Percentiles rank a stretch among this genome's conserved stretches.
Evolutionary conservation across 1,140 invertebrate species (phyloP).

Genomic region (Patella vulgata): DNA sequence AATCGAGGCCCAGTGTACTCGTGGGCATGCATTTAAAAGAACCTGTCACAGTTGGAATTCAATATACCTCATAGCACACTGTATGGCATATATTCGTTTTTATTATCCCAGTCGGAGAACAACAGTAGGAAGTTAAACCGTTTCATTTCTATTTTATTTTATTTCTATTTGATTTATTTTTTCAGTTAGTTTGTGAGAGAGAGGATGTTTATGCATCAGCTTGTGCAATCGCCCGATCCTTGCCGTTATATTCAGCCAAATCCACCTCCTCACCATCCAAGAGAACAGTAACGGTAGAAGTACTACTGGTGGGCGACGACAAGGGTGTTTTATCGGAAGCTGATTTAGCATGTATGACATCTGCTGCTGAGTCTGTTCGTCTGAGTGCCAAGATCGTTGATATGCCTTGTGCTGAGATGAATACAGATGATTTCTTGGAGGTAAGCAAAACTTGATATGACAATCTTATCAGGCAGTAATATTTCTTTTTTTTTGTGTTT

Average conservation of each 20-base stretch:
- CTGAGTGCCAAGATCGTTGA: constrained; percentile 85
- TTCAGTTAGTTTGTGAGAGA: constrained; percentile 82
- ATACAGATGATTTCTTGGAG: constrained; percentile 81
- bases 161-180: constrained; percentile 37
- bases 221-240: constrained; percentile 82
- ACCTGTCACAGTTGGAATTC: no score
- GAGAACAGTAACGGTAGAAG: constrained; percentile 72
- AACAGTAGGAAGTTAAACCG: no score
- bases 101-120: no score
- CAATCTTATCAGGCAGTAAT: not conserved
- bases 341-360: constrained; percentile 74
- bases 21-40: no score
- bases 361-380: constrained; percentile 74
- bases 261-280: constrained; percentile 37
- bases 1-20: no score
- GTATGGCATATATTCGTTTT: no score
- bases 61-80: no score
- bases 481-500: constrained; percentile 41
- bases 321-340: constrained; percentile 66
- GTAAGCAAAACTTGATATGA: constrained; percentile 67
- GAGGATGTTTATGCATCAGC: constrained; percentile 80
- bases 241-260: constrained; percentile 79
- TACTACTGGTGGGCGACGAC: constrained; percentile 69
- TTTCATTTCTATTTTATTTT: constrained; percentile 18
- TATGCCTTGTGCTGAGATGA: constrained; percentile 85